Evolutionary conservation across 37 sponge, comb jelly and placozoan species (phyloP), one percentile per base, ranked within the genome.

Genomic region (Diacarnus erythraeanus): DNA sequence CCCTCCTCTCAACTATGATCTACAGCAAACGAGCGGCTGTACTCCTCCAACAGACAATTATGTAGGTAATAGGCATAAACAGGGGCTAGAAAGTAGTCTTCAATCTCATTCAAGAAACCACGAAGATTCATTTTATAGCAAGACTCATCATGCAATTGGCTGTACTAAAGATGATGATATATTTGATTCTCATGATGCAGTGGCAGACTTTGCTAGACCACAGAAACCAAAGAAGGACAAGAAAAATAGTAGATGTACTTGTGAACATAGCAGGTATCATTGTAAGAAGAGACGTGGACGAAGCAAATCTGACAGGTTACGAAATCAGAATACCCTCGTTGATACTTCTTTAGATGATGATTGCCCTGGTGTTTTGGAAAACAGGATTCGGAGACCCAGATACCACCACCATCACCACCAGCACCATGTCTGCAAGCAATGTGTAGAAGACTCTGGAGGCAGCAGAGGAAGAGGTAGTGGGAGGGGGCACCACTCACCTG

Each of bases 291-390:
- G 40, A 41, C 29, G 73, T 8, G 73, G 54, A 54, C 18, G 54
- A 41, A 72, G 29, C 44, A 43, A 41, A 6, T 44, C 31, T 15
- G 44, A 47, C 12, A 70, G 25, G 23, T n/a, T 70, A 20, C 38
- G 71, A 38, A 25, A 44, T 2, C 51, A 25, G 23, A 30, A 58
- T 38, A 35, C 76, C 6, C 77, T 63, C 12, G 85, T 85, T 26
- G 85, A 85, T 47, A 56, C 59, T 18, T 78, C 79, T 29, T 23
- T 85, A 33, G 85, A 85, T 69, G 85, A 85, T 38, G 71, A 85
- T 43, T 85, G 85, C 30, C 85, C 85, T 8, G 85, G 79, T 2
- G 56, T 83, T 30, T 42, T 41, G 2, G 61, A 72, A 42, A 67
- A 76, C 33, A 26, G 54, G n/a, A 33, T 64, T 17, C 20, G 66